These are phyloP conservation scores for Felis catus DNA, from an alignment of 2,113 vertebrate species.

Conservation along the genomic window DNA sequence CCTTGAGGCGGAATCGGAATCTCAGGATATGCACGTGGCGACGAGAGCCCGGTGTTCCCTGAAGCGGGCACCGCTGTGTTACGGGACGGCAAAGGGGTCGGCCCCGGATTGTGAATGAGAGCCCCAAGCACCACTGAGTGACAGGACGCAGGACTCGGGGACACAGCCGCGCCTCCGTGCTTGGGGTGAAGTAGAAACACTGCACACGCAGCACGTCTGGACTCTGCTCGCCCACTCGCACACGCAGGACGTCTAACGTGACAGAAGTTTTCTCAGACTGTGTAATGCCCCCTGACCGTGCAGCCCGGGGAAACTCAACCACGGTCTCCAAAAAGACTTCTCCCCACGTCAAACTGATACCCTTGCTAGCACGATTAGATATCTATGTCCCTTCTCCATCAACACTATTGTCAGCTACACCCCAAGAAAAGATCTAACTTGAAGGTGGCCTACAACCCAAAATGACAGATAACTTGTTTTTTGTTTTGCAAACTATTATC, in stretches of 20 bases:
- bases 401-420: not conserved
- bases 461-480: not conserved
- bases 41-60: not conserved
- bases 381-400: not conserved
- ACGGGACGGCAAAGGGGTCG: fast-evolving
- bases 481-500: not conserved
- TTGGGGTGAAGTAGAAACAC: fast-evolving
- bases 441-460: not conserved
- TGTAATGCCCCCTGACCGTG: fast-evolving
- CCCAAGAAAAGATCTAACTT: fast-evolving
- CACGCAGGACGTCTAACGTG: fast-evolving
- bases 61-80: fast-evolving
- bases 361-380: fast-evolving
- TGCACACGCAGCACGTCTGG: fast-evolving
- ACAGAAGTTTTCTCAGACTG: fast-evolving
- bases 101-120: fast-evolving
- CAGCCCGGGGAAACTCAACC: fast-evolving
- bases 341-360: no score
- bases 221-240: fast-evolving
- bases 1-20: not conserved
- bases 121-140: fast-evolving
- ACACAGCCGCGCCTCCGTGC: fast-evolving
- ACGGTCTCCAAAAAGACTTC: not conserved
- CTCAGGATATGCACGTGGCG: not conserved
- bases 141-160: fast-evolving